These are phyloP conservation scores for Rhorus exstirpatorius DNA, from an alignment of 2,888 invertebrate genomes.

Conservation along the genomic window DNA sequence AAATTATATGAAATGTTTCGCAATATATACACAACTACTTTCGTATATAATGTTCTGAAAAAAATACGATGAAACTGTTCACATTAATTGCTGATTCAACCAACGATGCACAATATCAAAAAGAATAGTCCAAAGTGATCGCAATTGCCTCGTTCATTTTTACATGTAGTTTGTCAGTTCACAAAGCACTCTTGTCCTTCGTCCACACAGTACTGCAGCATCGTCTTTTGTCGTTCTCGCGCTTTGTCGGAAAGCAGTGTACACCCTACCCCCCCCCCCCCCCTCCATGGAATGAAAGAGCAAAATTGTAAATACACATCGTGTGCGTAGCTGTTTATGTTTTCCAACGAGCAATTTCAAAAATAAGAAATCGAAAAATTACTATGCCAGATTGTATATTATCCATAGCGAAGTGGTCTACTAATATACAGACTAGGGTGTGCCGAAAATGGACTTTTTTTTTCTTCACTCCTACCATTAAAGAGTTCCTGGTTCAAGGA, in stretches of 20 bases:
- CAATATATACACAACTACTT: no score
- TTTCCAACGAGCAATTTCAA: conserved; percentile 1
- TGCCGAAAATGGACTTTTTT: no score
- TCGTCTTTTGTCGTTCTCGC: not conserved
- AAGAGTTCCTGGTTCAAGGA: no score
- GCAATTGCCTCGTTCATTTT: not conserved
- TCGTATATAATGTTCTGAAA: no score
- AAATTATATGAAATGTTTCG: no score
- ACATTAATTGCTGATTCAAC: no score
- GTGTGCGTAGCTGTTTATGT: not conserved
- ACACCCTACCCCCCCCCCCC: not conserved
- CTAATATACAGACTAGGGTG: no score
- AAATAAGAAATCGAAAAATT: conserved; percentile 17
- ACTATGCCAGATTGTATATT: not conserved
- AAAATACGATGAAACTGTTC: no score
- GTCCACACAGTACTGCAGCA: not conserved
- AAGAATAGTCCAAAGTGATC: not conserved
- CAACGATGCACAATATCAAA: conserved; percentile 1
- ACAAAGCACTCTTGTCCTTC: not conserved
- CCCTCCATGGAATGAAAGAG: not conserved
- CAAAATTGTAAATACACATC: no score
- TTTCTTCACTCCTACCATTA: no score
- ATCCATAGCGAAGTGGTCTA: conserved; percentile 2
- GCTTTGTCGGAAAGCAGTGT: not conserved
- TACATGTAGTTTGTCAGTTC: not conserved